Percentiles rank a stretch among this genome's conserved stretches.
Conservation (phyloP, 2,888 invertebrate genomes). For the Oscheius sp. region DNA sequence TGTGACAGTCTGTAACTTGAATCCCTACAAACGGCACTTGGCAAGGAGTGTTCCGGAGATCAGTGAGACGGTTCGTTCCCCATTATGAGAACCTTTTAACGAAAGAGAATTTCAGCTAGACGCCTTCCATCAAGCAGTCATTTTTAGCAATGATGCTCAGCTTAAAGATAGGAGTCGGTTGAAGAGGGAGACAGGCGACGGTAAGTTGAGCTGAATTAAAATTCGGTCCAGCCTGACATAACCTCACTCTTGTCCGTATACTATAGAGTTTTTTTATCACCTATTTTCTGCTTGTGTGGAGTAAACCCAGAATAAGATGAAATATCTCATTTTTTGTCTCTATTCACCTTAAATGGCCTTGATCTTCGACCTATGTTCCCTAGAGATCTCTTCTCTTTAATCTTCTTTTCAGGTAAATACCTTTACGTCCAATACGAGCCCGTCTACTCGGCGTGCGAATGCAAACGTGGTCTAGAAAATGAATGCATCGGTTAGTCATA, state of each 20-base stretch:
- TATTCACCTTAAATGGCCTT: too few species aligned
- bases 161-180: conserved; percentile 23
- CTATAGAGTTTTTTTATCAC: too few species aligned
- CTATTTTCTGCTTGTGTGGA: too few species aligned
- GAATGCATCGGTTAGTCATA: conserved; percentile 49
- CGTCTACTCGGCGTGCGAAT: conserved; percentile 64
- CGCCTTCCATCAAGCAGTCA: conserved; percentile 68
- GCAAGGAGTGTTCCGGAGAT: conserved; percentile 66
- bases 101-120: conserved; percentile 54
- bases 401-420: conserved; percentile 50
- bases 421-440: conserved; percentile 68
- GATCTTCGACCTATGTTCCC: background rate
- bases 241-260: background rate
- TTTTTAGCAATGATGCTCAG: conserved; percentile 64
- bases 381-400: background rate
- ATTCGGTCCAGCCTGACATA: too few species aligned
- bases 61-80: conserved; percentile 58
- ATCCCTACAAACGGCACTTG: conserved; percentile 67
- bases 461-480: conserved; percentile 38
- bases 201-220: too few species aligned
- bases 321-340: too few species aligned
- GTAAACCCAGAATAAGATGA: too few species aligned
- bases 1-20: conserved; percentile 67
- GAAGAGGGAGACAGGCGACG: conserved; percentile 12
- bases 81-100: background rate